Conservation (phyloP, 2,797 vertebrate species). For the Sciaenops ocellatus region DNA sequence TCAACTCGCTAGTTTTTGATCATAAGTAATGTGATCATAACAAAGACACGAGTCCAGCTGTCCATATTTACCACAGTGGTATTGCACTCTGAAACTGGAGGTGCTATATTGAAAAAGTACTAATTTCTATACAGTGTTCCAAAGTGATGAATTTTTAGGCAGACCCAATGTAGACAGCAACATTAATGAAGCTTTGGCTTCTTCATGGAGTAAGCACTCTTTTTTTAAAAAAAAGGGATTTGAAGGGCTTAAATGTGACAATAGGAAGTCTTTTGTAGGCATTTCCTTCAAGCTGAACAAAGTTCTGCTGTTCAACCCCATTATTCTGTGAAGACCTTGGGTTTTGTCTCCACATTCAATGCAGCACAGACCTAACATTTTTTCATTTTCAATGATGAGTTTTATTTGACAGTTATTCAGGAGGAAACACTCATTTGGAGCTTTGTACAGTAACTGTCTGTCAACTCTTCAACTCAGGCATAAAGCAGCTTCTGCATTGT, state of each 20-base stretch:
- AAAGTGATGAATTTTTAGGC: background rate
- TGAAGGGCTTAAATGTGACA: background rate
- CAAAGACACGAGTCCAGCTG: no score
- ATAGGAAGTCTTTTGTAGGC: background rate
- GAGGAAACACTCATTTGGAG: conserved; percentile 18
- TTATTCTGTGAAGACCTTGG: conserved; percentile 6
- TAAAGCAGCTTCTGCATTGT: conserved; percentile 5
- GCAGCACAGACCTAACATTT: no score
- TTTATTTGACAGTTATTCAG: conserved; percentile 26
- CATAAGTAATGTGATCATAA: no score
- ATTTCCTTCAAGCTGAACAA: conserved; percentile 24
- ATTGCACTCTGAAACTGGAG: no score
- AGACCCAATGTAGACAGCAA: no score
- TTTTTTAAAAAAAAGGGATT: background rate
- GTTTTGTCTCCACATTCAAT: conserved; percentile 40
- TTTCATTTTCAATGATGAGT: conserved; percentile 36
- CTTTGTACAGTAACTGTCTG: conserved; percentile 21
- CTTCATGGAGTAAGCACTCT: background rate
- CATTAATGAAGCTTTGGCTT: background rate
- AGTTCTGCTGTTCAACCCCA: background rate
- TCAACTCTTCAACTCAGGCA: background rate
- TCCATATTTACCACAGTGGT: no score
- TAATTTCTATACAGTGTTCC: background rate
- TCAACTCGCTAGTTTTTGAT: no score
- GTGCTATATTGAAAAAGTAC: no score